Evolutionary conservation across 2,113 vertebrate genomes (phyloP).

Genomic region (Corythaeola cristata): DNA sequence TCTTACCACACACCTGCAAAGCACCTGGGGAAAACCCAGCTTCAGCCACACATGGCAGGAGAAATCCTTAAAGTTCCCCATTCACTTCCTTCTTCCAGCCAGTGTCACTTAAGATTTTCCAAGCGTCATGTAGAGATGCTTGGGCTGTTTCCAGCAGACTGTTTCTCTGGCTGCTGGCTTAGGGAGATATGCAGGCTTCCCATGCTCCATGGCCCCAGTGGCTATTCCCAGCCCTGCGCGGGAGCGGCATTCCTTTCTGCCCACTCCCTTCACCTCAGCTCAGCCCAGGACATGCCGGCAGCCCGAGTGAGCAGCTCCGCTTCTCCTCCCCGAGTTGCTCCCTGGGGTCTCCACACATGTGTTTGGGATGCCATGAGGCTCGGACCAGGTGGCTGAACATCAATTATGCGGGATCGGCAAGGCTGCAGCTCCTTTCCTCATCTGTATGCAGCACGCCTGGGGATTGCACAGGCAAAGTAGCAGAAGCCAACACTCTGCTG

Average conservation of each 20-base stretch:
- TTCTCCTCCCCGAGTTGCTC: background rate
- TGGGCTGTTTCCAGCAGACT: conserved; percentile 50
- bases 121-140: background rate
- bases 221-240: conserved; percentile 59
- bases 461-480: background rate
- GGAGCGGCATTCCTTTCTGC: conserved; percentile 64
- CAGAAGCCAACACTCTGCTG: background rate
- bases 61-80: background rate
- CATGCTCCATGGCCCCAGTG: conserved; percentile 58
- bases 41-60: background rate
- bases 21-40: background rate
- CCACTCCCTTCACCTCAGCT: conserved; percentile 20
- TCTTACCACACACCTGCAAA: background rate
- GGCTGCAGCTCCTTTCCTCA: background rate
- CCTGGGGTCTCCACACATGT: background rate
- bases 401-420: accelerated
- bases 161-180: background rate
- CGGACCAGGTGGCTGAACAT: background rate
- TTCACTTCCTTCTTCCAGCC: background rate
- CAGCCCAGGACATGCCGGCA: background rate
- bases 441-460: background rate
- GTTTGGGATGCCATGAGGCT: background rate
- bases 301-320: background rate
- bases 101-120: background rate
- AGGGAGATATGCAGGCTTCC: conserved; percentile 51